Base-by-base conservation (phyloP, 2,888 invertebrate species). In the Willowsia nigromaculata region DNA sequence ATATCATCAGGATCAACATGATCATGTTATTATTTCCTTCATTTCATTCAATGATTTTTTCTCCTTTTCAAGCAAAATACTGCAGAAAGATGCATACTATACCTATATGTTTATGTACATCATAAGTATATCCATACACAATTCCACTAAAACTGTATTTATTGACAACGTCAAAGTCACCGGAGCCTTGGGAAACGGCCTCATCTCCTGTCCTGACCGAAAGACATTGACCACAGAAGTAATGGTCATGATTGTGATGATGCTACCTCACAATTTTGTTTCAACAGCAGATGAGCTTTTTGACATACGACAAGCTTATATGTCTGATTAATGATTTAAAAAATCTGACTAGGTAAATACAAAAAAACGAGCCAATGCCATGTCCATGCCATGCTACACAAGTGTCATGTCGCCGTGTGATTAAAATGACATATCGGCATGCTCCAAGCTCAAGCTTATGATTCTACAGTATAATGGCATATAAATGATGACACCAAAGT, bases 211-310 rank as follows among this genome's bases (percentile, higher is more conserved):
- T 37, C 47, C 80, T 50, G 81, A 68, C 40, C 74, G 62, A 82
- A 62, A 88, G 88, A 88, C 88, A 88, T 88, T 88, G 88, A 88
- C 88, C 88, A 88, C 76, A 82, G 82, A 82, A 74, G 76, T 37
- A 80, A 47, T 43, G 85, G 80, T 78, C 53, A 62, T 47, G 85
- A 59, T 85, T 76, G 76, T 62, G 59, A 13, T 50, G 74, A 65
- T 83, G 22, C 47, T 43, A 82, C 65, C 47, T n/a, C 22, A 50
- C 50, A 50, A n/a, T 50, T 43, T 15, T 59, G 71, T 22, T 25
- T 13, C 40, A 78, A 71, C 40, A 40, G 43, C 68, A 71, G 30
- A 62, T 50, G 37, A 76, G 50, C 27, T 11, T 56, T 22, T 22
- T 18, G 56, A 80, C 27, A 37, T 18, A 68, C 68, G 25, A 50